These are phyloP conservation scores for Leptopilina syphax DNA, from an alignment of 2,888 invertebrate species.

Conservation along the genomic window DNA sequence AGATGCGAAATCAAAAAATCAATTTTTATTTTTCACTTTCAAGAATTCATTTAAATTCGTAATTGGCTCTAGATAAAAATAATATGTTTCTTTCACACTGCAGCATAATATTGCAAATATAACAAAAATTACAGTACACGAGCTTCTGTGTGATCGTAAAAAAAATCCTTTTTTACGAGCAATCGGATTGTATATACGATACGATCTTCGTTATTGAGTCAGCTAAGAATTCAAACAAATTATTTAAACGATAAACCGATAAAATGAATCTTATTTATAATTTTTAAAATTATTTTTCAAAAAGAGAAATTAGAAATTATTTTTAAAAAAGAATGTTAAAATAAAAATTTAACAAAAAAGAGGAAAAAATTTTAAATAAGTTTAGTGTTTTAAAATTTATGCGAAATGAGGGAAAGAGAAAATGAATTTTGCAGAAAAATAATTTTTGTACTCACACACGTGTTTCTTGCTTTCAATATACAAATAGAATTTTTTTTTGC, in stretches of 20 bases:
- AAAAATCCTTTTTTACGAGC: constrained; percentile 1
- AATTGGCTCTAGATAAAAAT: constrained; percentile 4
- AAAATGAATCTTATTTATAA: no score
- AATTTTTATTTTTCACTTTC: constrained; percentile 3
- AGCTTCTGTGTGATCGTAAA: neutral
- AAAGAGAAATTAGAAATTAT: no score
- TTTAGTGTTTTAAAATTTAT: no score
- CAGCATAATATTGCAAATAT: neutral
- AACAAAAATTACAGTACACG: neutral
- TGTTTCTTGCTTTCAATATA: neutral
- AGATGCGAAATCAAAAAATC: constrained; percentile 10
- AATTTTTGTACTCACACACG: neutral
- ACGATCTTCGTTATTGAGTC: neutral
- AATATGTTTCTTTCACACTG: neutral
- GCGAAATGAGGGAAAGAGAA: no score
- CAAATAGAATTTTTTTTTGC: neutral
- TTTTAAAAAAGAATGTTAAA: no score
- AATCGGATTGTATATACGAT: neutral
- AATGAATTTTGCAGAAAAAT: no score
- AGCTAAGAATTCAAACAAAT: neutral
- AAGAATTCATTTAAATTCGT: constrained; percentile 10
- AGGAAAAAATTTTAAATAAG: no score
- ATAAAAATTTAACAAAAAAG: no score
- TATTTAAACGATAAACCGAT: neutral
- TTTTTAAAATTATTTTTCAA: no score